Conservation (phyloP, 2,888 invertebrate genomes). For the Operophtera brumata region DNA sequence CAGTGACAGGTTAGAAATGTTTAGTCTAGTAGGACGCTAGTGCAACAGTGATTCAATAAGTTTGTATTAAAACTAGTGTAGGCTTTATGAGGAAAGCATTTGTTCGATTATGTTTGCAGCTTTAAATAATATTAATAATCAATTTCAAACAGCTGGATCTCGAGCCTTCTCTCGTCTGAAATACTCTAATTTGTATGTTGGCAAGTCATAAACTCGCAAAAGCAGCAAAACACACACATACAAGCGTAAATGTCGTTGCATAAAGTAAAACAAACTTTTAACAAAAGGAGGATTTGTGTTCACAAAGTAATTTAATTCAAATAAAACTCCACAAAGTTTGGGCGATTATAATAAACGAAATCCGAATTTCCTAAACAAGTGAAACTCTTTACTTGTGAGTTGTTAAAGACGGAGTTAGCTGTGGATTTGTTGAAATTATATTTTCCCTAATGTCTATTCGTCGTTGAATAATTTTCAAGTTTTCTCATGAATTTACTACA, state of each 20-base stretch:
- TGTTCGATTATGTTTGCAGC: background rate
- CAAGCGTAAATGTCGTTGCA: background rate
- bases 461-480: background rate
- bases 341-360: conserved; percentile 31
- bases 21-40: no score
- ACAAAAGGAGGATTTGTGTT: conserved; percentile 33
- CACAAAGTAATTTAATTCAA: conserved; percentile 35
- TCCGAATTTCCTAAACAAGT: conserved; percentile 27
- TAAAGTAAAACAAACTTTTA: conserved; percentile 27
- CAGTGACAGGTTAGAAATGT: no score
- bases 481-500: no score
- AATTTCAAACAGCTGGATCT: no score
- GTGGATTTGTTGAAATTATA: conserved; percentile 6
- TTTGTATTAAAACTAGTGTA: background rate
- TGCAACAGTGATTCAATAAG: background rate
- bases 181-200: no score
- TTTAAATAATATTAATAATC: background rate
- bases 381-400: conserved; percentile 16
- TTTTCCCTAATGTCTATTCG: background rate
- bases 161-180: no score
- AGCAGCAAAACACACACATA: background rate
- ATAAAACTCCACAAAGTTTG: conserved; percentile 29
- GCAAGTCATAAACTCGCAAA: background rate
- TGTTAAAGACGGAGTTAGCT: conserved; percentile 4
- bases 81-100: background rate